These are phyloP conservation scores for Lepidocyrtoides sp. DNA, from an alignment of 2,888 invertebrate species.

Conservation along the genomic window DNA sequence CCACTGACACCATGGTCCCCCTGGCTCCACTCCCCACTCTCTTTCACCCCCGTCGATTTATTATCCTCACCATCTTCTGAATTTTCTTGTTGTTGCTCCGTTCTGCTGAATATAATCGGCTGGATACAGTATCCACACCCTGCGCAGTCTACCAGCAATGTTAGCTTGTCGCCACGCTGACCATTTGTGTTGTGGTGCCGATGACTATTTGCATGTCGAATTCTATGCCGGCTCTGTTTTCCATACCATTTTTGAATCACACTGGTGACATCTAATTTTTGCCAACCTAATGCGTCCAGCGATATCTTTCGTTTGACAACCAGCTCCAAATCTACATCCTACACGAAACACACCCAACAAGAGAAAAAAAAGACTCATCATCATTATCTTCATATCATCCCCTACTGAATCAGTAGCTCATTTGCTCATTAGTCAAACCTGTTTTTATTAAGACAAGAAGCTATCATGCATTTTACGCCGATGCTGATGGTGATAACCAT, in stretches of 20 bases:
- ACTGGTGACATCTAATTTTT: conserved; percentile 92
- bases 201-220: conserved; percentile 80
- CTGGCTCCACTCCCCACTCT: not conserved
- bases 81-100: conserved; percentile 24
- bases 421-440: conserved; percentile 42
- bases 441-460: conserved; percentile 53
- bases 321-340: conserved; percentile 88
- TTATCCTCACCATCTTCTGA: not conserved
- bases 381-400: not conserved
- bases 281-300: conserved; percentile 92
- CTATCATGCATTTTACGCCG: conserved; percentile 23
- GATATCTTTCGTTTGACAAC: conserved; percentile 89
- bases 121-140: conserved; percentile 86
- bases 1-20: not conserved
- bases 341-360: conserved; percentile 57
- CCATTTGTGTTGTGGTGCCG: conserved; percentile 67
- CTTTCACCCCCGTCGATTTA: not conserved
- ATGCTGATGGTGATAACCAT: not conserved
- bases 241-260: conserved; percentile 93
- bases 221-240: conserved; percentile 83
- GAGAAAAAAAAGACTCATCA: conserved; percentile 12
- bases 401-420: conserved; percentile 1
- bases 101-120: conserved; percentile 83
- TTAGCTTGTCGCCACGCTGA: conserved; percentile 88
- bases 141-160: conserved; percentile 90